These are phyloP conservation scores for Carassius gibelio DNA, from an alignment of 2,113 vertebrate species.

Conservation along the genomic window DNA sequence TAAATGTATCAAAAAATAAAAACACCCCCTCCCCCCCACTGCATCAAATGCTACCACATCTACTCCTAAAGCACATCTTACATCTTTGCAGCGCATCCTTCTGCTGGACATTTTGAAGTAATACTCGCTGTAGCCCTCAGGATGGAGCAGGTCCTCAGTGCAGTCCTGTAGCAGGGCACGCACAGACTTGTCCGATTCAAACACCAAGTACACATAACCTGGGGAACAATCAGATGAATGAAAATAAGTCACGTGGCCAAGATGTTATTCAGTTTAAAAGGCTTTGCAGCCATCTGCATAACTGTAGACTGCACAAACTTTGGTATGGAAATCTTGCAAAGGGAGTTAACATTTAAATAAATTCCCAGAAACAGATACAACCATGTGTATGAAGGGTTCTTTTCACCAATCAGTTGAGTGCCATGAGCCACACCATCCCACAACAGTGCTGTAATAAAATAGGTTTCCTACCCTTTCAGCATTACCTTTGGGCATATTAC, in stretches of 20 bases:
- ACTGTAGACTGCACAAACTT: not conserved
- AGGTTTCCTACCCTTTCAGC: conserved; percentile 85
- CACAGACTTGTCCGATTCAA: conserved; percentile 95
- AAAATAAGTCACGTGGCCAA: not conserved
- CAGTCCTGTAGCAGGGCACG: conserved; percentile 91
- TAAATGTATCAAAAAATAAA: no score
- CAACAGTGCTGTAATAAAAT: conserved; percentile 61
- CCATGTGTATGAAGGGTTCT: not conserved
- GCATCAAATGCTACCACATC: not conserved
- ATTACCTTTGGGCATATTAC: conserved; percentile 99
- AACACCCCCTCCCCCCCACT: no score
- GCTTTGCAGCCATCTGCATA: not conserved
- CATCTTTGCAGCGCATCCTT: conserved; percentile 98
- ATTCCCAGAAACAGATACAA: not conserved
- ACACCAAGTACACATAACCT: conserved; percentile 98
- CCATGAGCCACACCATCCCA: conserved; percentile 57
- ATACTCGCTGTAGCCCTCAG: conserved; percentile 89
- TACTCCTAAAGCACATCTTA: conserved; percentile 60
- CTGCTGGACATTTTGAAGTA: conserved; percentile 99
- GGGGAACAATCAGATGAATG: not conserved
- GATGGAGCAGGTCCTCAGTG: conserved; percentile 91
- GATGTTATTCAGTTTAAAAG: not conserved
- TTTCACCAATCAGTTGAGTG: conserved; percentile 4
- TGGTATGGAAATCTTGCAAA: not conserved
- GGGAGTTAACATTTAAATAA: no score